Conservation (phyloP, 2,888 invertebrate genomes). For the Rosalia funebris region DNA sequence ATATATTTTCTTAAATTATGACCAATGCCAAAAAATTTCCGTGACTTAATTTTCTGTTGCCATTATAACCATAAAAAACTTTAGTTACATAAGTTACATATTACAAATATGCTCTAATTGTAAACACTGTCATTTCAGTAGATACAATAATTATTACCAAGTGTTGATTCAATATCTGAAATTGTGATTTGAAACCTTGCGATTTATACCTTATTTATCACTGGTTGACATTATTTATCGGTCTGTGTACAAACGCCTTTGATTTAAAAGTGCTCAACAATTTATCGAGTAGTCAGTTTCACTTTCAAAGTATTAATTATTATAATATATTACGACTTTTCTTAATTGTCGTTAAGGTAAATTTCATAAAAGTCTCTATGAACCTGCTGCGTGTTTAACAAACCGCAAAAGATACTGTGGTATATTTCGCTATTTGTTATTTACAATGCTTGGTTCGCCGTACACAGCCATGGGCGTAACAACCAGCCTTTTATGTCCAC, state of each 20-base stretch:
- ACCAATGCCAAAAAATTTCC: too few relatives aligned
- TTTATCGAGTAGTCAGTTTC: slow-evolving; percentile 41
- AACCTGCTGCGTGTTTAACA: slow-evolving; percentile 23
- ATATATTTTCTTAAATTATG: too few relatives aligned
- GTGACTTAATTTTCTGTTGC: too few relatives aligned
- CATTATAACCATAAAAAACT: too few relatives aligned
- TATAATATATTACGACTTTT: slow-evolving; percentile 37
- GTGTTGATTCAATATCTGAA: slow-evolving; percentile 6
- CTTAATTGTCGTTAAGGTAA: slow-evolving; percentile 25
- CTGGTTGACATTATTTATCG: slow-evolving; percentile 13
- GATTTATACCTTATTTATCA: slow-evolving; percentile 13
- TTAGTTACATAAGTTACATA: too few relatives aligned
- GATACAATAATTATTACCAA: slow-evolving; percentile 2
- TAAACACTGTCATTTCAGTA: background rate
- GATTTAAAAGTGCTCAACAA: slow-evolving; percentile 36
- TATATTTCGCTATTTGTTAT: slow-evolving; percentile 12
- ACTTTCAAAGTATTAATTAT: slow-evolving; percentile 45
- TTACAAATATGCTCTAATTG: too few relatives aligned
- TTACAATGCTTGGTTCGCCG: slow-evolving; percentile 7
- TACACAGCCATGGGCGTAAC: slow-evolving; percentile 25
- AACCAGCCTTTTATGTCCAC: slow-evolving; percentile 18
- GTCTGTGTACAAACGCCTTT: background rate
- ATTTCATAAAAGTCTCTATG: slow-evolving; percentile 25
- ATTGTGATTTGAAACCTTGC: slow-evolving; percentile 10
- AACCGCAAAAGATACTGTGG: slow-evolving; percentile 17